Evolutionary conservation across 2,797 vertebrate genomes (phyloP), one percentile per base, ranked within the genome.

Genomic region (Crypturellus tataupa): DNA sequence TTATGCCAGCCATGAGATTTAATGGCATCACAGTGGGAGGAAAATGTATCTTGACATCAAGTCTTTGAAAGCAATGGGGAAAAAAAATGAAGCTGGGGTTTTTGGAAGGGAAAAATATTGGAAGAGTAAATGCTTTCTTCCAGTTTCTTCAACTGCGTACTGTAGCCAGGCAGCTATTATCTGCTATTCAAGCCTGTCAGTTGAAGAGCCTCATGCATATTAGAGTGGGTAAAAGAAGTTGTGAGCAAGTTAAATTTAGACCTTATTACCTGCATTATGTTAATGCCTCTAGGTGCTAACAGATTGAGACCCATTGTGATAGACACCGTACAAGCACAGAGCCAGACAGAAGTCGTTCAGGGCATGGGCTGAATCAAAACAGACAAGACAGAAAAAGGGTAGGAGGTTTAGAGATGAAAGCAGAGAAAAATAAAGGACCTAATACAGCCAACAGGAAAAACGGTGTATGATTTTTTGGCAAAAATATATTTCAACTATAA

Each of bases 221-320:
- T 88, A 96, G 92, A 92, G 80, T 49, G 89, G 60, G 80, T 68
- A 93, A 96, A 93, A 94, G 93, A 70, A 94, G 94, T 89, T 95
- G 84, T 73, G 94, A 94, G 89, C 94, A 88, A 93, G 87, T 93
- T 96, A 97, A 93, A 96, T 96, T 94, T 96, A 96, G 91, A 85
- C 80, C 89, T 91, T 89, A 97, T 96, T 95, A 97, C 94, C 94
- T 95, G 94, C 87, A 93, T 96, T 94, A 94, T 95, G 95, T 91
- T 96, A 96, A 95, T 97, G 91, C 92, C 91, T 94, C 68, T 92
- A 90, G 96, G 89, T 93, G 94, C 93, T 68, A 93, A 89, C 95
- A 96, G 94, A 95, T 12, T 96, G 94, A 91, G 56, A 95, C 21
- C 44, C 7, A 8, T 67, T 49, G 59, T 94, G 95, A 94, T 35